A percentile compares a stretch with the other conserved stretches of the same genome.
Evolutionary conservation across 2,888 invertebrate species (phyloP).

Genomic region (Gymnosoma rotundatum): DNA sequence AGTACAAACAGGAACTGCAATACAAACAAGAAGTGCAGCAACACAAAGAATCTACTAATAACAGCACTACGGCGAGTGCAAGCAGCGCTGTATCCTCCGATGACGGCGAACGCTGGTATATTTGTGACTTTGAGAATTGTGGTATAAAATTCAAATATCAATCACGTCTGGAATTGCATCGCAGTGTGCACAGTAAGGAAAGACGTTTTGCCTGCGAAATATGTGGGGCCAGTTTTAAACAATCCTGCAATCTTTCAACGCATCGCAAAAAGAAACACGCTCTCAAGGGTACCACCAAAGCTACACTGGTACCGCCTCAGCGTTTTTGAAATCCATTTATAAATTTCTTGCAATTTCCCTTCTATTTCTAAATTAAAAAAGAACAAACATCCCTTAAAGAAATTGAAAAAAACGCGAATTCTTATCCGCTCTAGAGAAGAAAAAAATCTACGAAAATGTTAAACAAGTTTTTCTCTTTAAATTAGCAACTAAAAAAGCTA

Average conservation of each 20-base stretch:
- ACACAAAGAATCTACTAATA: constrained; percentile 76
- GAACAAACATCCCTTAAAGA: constrained; percentile 26
- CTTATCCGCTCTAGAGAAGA: constrained; percentile 46
- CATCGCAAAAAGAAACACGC: constrained; percentile 79
- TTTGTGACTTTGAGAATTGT: constrained; percentile 78
- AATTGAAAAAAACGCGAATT: constrained; percentile 20
- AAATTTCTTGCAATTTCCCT: constrained; percentile 68
- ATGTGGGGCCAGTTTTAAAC: constrained; percentile 79
- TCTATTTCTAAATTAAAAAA: constrained; percentile 62
- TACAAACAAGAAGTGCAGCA: constrained; percentile 70
- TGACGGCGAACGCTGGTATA: constrained; percentile 79
- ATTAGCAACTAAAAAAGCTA: constrained; percentile 2
- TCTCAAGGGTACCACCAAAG: constrained; percentile 76
- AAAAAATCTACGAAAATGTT: background rate
- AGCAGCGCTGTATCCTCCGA: constrained; percentile 79
- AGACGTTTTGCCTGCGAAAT: constrained; percentile 79
- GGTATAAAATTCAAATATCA: constrained; percentile 79
- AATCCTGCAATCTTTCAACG: constrained; percentile 79
- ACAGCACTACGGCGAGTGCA: constrained; percentile 79
- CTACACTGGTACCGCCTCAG: constrained; percentile 66
- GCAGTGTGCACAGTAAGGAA: constrained; percentile 79
- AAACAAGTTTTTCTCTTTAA: constrained; percentile 16
- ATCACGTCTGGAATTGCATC: constrained; percentile 79
- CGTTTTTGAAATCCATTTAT: constrained; percentile 71
- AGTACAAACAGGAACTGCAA: constrained; percentile 64